Conservation (phyloP, 2,113 vertebrate species). For the Hyaena hyaena region DNA sequence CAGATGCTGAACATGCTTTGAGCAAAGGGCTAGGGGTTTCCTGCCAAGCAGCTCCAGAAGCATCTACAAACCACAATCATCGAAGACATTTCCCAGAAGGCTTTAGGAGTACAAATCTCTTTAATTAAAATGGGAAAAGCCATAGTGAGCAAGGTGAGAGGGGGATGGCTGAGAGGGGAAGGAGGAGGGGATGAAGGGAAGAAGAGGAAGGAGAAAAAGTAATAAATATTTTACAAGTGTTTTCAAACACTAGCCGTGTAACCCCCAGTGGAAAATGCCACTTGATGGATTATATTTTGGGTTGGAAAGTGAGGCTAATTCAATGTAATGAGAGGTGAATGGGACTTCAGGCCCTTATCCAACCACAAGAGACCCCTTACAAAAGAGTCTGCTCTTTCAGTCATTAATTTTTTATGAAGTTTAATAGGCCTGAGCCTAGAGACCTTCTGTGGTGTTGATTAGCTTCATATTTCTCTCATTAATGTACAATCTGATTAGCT, state of each 20-base stretch:
- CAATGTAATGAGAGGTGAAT: slow-evolving; percentile 85
- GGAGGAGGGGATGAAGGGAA: slow-evolving; percentile 10
- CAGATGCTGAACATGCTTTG: background rate
- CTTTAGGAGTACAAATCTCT: slow-evolving; percentile 61
- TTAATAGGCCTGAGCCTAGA: slow-evolving; percentile 93
- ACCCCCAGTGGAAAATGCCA: slow-evolving; percentile 73
- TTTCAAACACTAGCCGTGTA: slow-evolving; percentile 64
- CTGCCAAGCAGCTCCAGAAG: background rate
- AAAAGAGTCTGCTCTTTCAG: slow-evolving; percentile 90
- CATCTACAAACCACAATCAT: slow-evolving; percentile 21
- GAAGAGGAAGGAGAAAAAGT: slow-evolving; percentile 42
- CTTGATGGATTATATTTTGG: slow-evolving; percentile 81
- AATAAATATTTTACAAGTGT: slow-evolving; percentile 65
- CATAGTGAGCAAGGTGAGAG: background rate
- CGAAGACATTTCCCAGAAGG: slow-evolving; percentile 65
- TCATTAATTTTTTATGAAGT: slow-evolving; percentile 96
- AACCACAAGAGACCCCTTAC: slow-evolving; percentile 90
- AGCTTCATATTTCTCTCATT: slow-evolving; percentile 93
- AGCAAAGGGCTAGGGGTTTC: background rate
- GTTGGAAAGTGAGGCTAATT: slow-evolving; percentile 83
- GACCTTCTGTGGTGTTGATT: slow-evolving; percentile 92
- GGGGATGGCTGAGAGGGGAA: background rate
- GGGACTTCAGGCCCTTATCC: slow-evolving; percentile 81
- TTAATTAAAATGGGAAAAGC: slow-evolving; percentile 78
- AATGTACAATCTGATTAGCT: slow-evolving; percentile 93